Evolutionary conservation across 2,797 vertebrate species (phyloP), one percentile per base, ranked within the genome.

Genomic region (Poliocrania exsul): DNA sequence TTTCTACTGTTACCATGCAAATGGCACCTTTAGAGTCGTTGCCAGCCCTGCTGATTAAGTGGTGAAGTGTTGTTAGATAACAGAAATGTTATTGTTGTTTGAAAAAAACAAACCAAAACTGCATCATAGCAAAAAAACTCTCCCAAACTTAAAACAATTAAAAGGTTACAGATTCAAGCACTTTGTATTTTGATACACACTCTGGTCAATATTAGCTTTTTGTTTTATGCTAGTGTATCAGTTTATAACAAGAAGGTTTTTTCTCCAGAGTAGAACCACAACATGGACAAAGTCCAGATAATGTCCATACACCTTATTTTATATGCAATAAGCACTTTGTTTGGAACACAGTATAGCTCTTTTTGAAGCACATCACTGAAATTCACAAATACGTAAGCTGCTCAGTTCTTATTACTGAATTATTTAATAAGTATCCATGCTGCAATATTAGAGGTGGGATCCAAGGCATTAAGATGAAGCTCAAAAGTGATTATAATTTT

Each of bases 91-190:
- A 26, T 3, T 90, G 18, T 37, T 54, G 26, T 51, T 51, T 53
- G 51, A 16, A 69, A 78, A 50, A 67, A 14, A 3, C 10, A 17
- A 16, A 10, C 21, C 17, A 16, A 47, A 74, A n/a, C 28, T 29
- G 18, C 10, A 26, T 19, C 17, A 23, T 37, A 4, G 7, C 8
- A 31, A 35, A 13, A 16, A 33, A 11, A 3, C 0, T 2, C 2
- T 2, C 3, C 5, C 5, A 13, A 28, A 31, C 9, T 11, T 13
- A 26, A 62, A 70, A 54, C 72, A 16, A 8, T 46, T 12, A 28
- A 51, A 17, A 61, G 7, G 4, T 62, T 77, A 24, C 18, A 19
- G 38, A 19, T 81, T 29, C n/a, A 46, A 67, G 19, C 18, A 5
- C 6, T 90, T 80, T 7, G 19, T 38, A 65, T 56, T 83, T 44